Evolutionary conservation across 2,888 invertebrate genomes (phyloP), one percentile per base, ranked within the genome.

Genomic region (Monopis laevigella): DNA sequence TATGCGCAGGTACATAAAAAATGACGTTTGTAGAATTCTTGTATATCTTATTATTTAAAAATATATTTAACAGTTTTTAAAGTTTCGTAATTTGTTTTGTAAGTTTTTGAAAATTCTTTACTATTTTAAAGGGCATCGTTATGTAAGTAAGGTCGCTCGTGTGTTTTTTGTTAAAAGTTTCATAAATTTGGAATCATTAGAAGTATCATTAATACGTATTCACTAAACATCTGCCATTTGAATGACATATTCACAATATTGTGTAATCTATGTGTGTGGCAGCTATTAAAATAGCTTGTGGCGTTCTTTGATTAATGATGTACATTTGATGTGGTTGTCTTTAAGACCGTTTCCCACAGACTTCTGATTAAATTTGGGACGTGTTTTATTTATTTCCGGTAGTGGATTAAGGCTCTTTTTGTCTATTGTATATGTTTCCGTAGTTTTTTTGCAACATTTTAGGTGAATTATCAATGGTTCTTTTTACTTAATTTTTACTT

Each of bases 141-240:
- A n/a, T n/a, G n/a, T n/a, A n/a, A n/a, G n/a, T n/a, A n/a, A n/a
- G n/a, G n/a, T n/a, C n/a, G n/a, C n/a, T n/a, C n/a, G n/a, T n/a
- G n/a, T n/a, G n/a, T n/a, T n/a, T n/a, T n/a, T n/a, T n/a, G n/a
- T n/a, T n/a, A n/a, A n/a, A n/a, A n/a, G n/a, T n/a, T n/a, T n/a
- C n/a, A n/a, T n/a, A n/a, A n/a, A n/a, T n/a, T 21, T 8, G 6
- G 8, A 21, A 21, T 21, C 24, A 21, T 21, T 7, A n/a, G 8
- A 21, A 7, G 8, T 45, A 59, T 62, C 66, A 69, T 70, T 67
- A 63, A 67, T 68, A 64, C 53, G 59, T 64, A 65, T 66, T 69
- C 64, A 65, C 59, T 47, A 49, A 51, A 48, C 69, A 70, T 70
- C 69, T 70, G 67, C 59, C 53, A 40, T 40, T 47, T 50, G 43